Evolutionary conservation across 2,113 vertebrate genomes (phyloP).

Genomic region (Natator depressus): DNA sequence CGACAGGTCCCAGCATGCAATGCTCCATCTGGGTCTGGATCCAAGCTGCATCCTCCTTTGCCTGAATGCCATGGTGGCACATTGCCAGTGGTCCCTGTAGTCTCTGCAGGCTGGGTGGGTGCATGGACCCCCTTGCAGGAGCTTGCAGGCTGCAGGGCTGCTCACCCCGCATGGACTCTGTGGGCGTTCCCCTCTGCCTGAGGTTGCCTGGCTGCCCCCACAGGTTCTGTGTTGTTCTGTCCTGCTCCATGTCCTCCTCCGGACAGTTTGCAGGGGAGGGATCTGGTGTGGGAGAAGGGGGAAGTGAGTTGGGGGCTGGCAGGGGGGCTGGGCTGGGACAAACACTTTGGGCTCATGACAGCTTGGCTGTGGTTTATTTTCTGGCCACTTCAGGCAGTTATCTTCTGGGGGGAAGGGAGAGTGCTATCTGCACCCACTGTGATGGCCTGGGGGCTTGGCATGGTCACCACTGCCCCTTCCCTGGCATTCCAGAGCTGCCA

Average conservation of each 20-base stretch:
- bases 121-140: too few species aligned
- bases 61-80: neutral
- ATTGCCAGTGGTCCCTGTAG: neutral
- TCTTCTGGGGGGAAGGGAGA: fast-evolving
- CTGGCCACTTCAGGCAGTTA: fast-evolving
- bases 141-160: too few species aligned
- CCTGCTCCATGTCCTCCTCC: neutral
- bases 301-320: neutral
- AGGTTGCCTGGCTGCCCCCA: neutral
- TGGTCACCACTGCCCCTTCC: neutral
- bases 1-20: neutral
- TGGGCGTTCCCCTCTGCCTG: neutral
- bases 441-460: neutral
- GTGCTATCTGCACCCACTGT: neutral
- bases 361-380: neutral
- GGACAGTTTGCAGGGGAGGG: neutral
- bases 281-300: neutral
- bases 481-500: neutral
- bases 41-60: neutral
- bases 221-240: neutral
- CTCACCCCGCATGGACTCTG: neutral
- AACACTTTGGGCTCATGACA: neutral
- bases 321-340: neutral
- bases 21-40: neutral
- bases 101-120: too few species aligned